Percentiles rank a stretch among this genome's conserved stretches.
These are phyloP conservation scores for Rhegmatorhina hoffmannsi DNA, from an alignment of 2,113 vertebrate species.

Conservation along the genomic window DNA sequence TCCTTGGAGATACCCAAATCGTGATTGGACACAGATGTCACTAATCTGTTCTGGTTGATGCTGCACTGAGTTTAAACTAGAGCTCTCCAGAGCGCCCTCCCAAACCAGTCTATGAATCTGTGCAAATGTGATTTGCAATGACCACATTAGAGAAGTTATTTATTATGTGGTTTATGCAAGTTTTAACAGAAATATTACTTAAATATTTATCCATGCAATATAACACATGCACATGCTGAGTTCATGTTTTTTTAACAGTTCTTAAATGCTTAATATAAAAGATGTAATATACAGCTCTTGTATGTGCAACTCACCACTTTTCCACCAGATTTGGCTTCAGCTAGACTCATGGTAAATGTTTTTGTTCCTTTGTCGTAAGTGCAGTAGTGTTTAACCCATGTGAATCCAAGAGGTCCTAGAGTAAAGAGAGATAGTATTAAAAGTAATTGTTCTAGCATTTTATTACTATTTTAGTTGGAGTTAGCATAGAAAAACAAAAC, in stretches of 20 bases:
- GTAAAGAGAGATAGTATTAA: neutral
- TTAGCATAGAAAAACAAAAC: neutral
- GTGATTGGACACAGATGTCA: neutral
- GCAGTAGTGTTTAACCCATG: constrained; percentile 96
- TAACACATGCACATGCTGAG: neutral
- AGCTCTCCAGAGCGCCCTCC: neutral
- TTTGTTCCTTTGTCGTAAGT: constrained; percentile 93
- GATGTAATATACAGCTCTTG: neutral
- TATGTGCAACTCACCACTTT: constrained; percentile 85
- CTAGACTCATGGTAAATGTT: constrained; percentile 91
- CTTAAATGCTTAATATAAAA: neutral
- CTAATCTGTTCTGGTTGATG: neutral
- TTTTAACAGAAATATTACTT: neutral
- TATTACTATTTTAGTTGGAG: neutral
- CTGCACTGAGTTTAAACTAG: neutral
- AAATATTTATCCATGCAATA: neutral
- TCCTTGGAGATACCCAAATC: neutral
- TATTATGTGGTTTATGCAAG: neutral
- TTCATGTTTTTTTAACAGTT: neutral
- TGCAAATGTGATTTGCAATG: neutral
- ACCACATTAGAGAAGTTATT: neutral
- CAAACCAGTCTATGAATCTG: neutral
- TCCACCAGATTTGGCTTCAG: constrained; percentile 89
- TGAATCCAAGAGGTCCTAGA: constrained; percentile 93
- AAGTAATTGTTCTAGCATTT: neutral